A percentile compares a stretch with the other conserved stretches of the same genome.
Conservation (phyloP, 2,113 vertebrate species). For the Lycaon pictus region DNA sequence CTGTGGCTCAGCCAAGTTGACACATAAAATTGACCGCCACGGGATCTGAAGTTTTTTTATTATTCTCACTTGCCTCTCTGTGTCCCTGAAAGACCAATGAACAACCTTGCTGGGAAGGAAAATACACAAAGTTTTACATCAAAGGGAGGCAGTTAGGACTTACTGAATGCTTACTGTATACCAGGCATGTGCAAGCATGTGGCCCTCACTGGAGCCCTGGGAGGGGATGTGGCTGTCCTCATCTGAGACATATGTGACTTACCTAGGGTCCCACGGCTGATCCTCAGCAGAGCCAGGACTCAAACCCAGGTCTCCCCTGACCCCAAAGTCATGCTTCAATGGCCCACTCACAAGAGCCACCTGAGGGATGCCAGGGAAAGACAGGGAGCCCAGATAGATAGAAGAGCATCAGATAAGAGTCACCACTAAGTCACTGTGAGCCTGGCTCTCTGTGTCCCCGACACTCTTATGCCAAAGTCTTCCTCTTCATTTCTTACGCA, state of each 20-base stretch:
- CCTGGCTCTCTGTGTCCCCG: no score
- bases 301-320: neutral
- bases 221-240: neutral
- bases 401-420: neutral
- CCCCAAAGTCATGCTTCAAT: neutral
- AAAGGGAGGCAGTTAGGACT: no score
- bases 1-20: neutral
- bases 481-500: neutral
- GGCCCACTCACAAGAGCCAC: rapidly evolving
- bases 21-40: neutral
- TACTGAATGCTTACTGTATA: rapidly evolving
- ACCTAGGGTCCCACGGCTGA: no score
- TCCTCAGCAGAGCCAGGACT: neutral
- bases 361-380: neutral
- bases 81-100: neutral
- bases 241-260: neutral
- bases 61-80: neutral
- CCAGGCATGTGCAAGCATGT: rapidly evolving
- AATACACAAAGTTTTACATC: no score
- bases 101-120: neutral
- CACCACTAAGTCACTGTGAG: neutral
- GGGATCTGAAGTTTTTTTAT: neutral
- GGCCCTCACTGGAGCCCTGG: neutral
- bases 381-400: neutral
- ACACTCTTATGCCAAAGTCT: neutral